Percentiles rank a stretch among this genome's conserved stretches.
Evolutionary conservation across 2,797 vertebrate genomes (phyloP).

Genomic region (Tangara arthus): DNA sequence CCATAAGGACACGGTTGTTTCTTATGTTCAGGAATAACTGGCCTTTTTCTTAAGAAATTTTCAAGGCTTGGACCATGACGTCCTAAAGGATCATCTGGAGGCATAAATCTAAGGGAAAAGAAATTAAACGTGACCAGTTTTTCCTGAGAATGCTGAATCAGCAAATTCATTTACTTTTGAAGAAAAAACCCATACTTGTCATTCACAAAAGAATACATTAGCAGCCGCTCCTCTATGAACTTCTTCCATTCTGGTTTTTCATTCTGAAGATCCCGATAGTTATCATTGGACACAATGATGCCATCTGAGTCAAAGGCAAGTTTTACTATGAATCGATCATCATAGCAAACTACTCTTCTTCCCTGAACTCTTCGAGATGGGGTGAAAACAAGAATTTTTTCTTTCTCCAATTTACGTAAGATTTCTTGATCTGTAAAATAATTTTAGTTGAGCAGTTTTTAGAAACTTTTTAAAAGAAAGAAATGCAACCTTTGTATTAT

Average conservation of each 20-base stretch:
- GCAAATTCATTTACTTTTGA: background rate
- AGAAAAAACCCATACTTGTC: conserved; percentile 87
- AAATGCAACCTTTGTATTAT: background rate
- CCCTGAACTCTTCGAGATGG: conserved; percentile 97
- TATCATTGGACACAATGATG: conserved; percentile 99
- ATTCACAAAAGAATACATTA: conserved; percentile 99
- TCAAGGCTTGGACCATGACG: conserved; percentile 97
- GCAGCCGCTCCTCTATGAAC: conserved; percentile 96
- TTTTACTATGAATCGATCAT: conserved; percentile 99
- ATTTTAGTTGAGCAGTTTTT: conserved; percentile 10
- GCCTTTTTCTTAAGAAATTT: conserved; percentile 95
- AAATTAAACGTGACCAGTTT: background rate
- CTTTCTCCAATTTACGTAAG: conserved; percentile 94
- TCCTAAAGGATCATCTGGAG: conserved; percentile 96
- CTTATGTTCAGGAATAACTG: conserved; percentile 96
- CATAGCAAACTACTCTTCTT: conserved; percentile 96
- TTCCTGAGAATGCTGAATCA: background rate
- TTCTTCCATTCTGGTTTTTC: conserved; percentile 99
- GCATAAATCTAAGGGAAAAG: conserved; percentile 88
- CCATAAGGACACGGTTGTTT: conserved; percentile 99
- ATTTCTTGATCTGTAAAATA: conserved; percentile 93
- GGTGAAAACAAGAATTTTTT: conserved; percentile 98
- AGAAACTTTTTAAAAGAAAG: background rate
- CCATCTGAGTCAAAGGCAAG: conserved; percentile 97
- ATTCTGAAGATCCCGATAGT: conserved; percentile 97